A percentile compares a stretch with the other conserved stretches of the same genome.
Conservation (phyloP, 2,888 invertebrate genomes). For the Cerceris ruficornis region DNA sequence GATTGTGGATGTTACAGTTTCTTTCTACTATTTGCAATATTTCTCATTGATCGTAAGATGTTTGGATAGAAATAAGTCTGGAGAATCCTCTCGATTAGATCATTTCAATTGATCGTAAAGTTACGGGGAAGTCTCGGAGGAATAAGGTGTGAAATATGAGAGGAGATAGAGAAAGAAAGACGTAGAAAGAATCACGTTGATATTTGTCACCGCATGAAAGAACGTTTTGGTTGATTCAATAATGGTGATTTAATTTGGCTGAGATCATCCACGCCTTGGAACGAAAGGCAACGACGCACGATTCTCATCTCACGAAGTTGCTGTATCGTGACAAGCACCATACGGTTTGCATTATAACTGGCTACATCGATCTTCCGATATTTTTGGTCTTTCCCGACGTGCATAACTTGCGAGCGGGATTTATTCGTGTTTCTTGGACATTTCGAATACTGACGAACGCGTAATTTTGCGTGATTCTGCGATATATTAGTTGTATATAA, state of each 20-base stretch:
- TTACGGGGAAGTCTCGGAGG: too few relatives aligned
- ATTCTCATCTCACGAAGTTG: conserved; percentile 24
- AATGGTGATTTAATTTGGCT: conserved; percentile 53
- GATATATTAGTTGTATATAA: background rate
- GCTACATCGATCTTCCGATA: background rate
- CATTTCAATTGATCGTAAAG: too few relatives aligned
- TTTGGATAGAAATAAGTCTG: too few relatives aligned
- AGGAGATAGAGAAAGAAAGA: background rate
- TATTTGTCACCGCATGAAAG: conserved; percentile 3
- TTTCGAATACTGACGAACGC: background rate
- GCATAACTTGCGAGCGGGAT: background rate
- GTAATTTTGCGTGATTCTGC: background rate
- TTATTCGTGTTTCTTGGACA: background rate
- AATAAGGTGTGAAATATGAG: too few relatives aligned
- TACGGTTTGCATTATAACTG: conserved; percentile 5
- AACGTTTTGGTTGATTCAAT: conserved; percentile 36
- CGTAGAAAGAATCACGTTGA: conserved; percentile 1
- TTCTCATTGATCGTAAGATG: too few relatives aligned
- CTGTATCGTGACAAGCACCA: background rate
- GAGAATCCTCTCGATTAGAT: too few relatives aligned
- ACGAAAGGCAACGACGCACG: conserved; percentile 17
- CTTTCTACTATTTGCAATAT: too few relatives aligned
- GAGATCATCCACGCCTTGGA: conserved; percentile 46
- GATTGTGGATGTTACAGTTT: too few relatives aligned
- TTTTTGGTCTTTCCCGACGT: background rate